Base-by-base conservation (phyloP, 1,140 invertebrate species). In the Hyphantria cunea region DNA sequence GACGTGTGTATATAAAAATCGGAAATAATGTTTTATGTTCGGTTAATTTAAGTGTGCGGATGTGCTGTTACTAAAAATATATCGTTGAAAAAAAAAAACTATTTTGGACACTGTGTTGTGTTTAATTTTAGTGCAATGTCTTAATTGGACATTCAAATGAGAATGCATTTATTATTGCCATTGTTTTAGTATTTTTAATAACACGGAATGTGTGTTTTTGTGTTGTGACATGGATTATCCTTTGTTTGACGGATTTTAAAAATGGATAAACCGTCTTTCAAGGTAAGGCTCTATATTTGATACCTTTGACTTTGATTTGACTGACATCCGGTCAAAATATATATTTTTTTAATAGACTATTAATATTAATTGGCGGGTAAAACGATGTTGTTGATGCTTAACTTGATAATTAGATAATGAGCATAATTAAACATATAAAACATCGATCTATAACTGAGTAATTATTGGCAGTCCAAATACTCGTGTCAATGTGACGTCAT, bases 241-340 rank as follows among this genome's bases (percentile, higher is more conserved):
- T 67, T 67, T 67, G 65, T 78, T 66, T 72, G 37, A 70, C 70
- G 73, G 71, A 74, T 80, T 80, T 64, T 54, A 74, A 74, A 68
- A 68, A 84, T 84, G 81, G 81, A 84, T 61, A 82, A 80, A 64
- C 82, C 82, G 25, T 84, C 80, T 10, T 80, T 74, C 50, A 82
- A 82, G 78, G 80, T 82, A 69, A 54, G 54, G 9, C 48, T 55
- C 59, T 64, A 67, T 41, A 50, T 51, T 51, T 53, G 31, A 42
- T 48, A 53, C 54, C 17, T 11, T 54, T 8, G 10, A 14, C 12
- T 56, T 14, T 17, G 14, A 44, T 34, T 44, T 50, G 14, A 58
- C 34, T 25, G 44, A 39, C 15, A 47, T 17, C 6, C 17, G 15
- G 34, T 49, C 45, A 31, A 49, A 5, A 25, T 3, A 25, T 5